Percentiles rank a stretch among this genome's conserved stretches.
Conservation (phyloP, 2,888 invertebrate genomes). For the Osmoderma eremita region DNA sequence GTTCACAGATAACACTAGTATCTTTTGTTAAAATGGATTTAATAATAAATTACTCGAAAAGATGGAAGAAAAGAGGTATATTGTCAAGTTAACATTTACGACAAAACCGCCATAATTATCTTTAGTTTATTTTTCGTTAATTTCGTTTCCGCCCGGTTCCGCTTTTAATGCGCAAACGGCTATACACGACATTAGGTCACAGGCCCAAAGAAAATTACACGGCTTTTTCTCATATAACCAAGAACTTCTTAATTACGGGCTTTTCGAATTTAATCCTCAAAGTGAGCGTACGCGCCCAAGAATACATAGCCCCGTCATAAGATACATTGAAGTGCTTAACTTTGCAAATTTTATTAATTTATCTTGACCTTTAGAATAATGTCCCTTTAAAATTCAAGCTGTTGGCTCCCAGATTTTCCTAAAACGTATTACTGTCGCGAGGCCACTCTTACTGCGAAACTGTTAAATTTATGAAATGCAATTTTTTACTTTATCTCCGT, state of each 20-base stretch:
- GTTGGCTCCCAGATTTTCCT: conserved; percentile 33
- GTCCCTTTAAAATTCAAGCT: conserved; percentile 37
- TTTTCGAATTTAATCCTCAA: conserved; percentile 35
- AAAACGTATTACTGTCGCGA: conserved; percentile 26
- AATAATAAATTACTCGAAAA: too few relatives aligned
- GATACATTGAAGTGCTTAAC: conserved; percentile 38
- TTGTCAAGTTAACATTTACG: too few relatives aligned
- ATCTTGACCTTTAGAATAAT: conserved; percentile 34
- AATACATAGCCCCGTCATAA: conserved; percentile 23
- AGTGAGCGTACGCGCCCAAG: conserved; percentile 8
- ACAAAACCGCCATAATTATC: conserved; percentile 12
- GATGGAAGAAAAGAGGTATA: too few relatives aligned
- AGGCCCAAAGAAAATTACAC: conserved; percentile 21
- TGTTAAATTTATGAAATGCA: conserved; percentile 32
- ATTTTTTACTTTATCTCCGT: conserved; percentile 5
- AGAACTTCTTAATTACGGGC: conserved; percentile 33
- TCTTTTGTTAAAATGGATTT: too few relatives aligned
- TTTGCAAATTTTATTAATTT: conserved; percentile 42
- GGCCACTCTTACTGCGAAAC: not conserved
- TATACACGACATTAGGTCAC: not conserved
- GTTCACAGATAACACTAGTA: too few relatives aligned
- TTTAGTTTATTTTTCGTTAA: conserved; percentile 23
- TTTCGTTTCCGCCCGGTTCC: conserved; percentile 3
- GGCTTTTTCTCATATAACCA: conserved; percentile 17
- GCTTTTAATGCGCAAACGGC: not conserved